phyloP scores from a whole-genome alignment of 92 coral and sea anemone species.

The Epizoanthus stellaris region DNA sequence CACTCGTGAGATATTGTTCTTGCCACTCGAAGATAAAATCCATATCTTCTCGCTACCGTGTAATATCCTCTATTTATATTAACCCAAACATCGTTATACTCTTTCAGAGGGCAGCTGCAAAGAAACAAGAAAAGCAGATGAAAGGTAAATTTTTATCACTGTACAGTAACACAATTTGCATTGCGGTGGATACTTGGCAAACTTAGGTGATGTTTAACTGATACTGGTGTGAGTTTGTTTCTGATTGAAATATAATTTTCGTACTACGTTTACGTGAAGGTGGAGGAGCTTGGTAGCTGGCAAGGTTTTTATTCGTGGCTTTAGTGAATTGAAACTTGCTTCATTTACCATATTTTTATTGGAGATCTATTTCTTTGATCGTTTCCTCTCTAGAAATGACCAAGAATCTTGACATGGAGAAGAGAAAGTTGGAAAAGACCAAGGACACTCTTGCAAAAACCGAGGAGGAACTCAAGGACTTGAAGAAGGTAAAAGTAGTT shows the following conservation, averaged over 20 bases:
- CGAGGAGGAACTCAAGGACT: constrained; percentile 94
- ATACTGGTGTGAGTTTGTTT: no score
- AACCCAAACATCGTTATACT: background rate
- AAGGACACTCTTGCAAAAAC: constrained; percentile 82
- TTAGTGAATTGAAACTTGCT: background rate
- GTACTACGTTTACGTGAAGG: no score
- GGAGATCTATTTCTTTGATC: background rate
- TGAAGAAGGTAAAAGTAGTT: constrained; percentile 78
- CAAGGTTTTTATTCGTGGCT: no score
- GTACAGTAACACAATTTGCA: background rate
- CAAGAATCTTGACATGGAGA: constrained; percentile 95
- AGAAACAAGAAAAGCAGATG: constrained; percentile 93
- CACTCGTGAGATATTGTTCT: no score
- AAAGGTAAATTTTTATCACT: constrained; percentile 67
- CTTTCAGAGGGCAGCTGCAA: constrained; percentile 90
- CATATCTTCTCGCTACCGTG: no score
- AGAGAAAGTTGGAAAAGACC: constrained; percentile 85
- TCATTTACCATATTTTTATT: background rate
- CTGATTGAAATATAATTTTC: no score
- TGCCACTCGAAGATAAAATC: no score
- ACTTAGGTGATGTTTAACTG: no score
- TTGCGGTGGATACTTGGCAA: no score
- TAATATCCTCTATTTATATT: no score
- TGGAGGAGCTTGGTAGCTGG: background rate
- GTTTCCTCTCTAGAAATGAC: constrained; percentile 59